phyloP scores from a whole-genome alignment of 1,140 invertebrate genomes.

The Drosophila micromelanica region DNA sequence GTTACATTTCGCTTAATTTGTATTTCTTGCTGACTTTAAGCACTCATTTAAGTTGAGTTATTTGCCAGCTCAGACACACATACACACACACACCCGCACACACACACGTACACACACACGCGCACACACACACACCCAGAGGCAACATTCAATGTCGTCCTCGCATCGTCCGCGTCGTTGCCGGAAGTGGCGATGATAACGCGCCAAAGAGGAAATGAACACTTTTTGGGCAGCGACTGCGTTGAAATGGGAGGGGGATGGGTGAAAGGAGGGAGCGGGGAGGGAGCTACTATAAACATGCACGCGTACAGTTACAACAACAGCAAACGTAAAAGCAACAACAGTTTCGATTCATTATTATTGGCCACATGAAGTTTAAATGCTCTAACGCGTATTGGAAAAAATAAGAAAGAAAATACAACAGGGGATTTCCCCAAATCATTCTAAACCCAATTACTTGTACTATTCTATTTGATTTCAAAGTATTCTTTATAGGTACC shows the following conservation, averaged over 20 bases:
- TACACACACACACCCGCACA: too few species aligned
- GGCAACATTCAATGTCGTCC: constrained; percentile 48
- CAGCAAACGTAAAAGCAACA: not conserved
- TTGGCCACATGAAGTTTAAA: not conserved
- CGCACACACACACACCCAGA: constrained; percentile 7
- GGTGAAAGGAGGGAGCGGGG: not conserved
- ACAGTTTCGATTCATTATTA: not conserved
- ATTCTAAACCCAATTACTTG: too few species aligned
- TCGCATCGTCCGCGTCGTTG: constrained; percentile 25
- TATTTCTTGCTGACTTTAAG: constrained; percentile 40
- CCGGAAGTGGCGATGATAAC: constrained; percentile 77
- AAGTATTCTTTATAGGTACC: too few species aligned
- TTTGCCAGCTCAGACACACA: constrained; percentile 13
- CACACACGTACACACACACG: constrained; percentile 5
- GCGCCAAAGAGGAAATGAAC: constrained; percentile 77
- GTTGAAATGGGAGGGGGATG: not conserved
- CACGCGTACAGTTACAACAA: constrained; percentile 6
- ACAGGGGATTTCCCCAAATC: too few species aligned
- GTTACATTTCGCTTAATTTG: constrained; percentile 9
- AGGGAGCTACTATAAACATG: constrained; percentile 44
- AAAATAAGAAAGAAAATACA: too few species aligned
- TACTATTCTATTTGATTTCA: too few species aligned
- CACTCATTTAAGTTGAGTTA: constrained; percentile 31
- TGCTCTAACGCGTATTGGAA: not conserved
- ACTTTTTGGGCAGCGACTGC: constrained; percentile 67